Conservation (phyloP, 2,888 invertebrate species). For the Pterobdella sp. region DNA sequence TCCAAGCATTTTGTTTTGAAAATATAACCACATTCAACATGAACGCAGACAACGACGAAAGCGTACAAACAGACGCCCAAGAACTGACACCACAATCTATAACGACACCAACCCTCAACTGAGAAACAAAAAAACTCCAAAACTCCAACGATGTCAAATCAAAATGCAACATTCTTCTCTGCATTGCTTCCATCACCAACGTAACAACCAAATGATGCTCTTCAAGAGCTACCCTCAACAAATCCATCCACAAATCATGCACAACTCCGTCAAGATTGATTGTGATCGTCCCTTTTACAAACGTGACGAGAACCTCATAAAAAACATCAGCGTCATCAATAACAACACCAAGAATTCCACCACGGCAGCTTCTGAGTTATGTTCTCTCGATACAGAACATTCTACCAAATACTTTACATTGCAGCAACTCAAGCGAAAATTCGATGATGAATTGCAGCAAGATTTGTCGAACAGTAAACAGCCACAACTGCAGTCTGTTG, state of each 20-base stretch:
- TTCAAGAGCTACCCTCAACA: slow-evolving; percentile 1
- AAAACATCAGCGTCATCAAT: no score
- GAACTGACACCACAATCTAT: not conserved
- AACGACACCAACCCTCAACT: not conserved
- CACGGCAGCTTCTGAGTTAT: no score
- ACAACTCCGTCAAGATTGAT: no score
- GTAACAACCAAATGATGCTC: not conserved
- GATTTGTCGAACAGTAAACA: not conserved
- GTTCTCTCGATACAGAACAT: no score
- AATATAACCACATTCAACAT: no score
- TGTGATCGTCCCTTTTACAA: no score
- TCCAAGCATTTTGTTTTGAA: no score
- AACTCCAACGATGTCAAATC: not conserved
- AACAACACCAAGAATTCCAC: no score
- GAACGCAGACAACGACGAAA: not conserved
- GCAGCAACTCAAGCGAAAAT: not conserved
- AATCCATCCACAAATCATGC: not conserved
- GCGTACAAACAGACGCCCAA: not conserved
- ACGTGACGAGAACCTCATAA: no score
- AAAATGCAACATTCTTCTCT: not conserved
- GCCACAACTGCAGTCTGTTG: not conserved
- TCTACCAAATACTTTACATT: not conserved
- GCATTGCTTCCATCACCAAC: not conserved
- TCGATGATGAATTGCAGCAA: not conserved
- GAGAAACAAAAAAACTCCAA: not conserved